Base-by-base conservation (phyloP, 1,140 invertebrate species). In the Yoshiicerus persimilis region DNA sequence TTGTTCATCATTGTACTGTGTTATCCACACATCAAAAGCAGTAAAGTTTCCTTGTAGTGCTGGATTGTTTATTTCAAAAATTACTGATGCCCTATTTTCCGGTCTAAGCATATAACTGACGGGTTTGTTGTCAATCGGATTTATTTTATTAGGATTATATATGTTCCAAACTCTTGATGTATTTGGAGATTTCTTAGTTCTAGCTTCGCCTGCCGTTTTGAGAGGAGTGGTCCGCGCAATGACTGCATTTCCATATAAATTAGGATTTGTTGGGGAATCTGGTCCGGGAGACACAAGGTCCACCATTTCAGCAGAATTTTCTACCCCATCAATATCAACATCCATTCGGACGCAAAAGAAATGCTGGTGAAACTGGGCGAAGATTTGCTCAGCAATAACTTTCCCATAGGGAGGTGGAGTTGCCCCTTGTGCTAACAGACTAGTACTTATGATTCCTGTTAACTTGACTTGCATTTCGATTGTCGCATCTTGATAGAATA, bases 401-500 rank as follows among this genome's bases (percentile, higher is more conserved):
- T 56, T 38, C 10, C 84, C 87, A 39, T n/a, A 47, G 30, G 80
- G 16, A 34, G 66, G 56, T 10, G 62, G 56, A 1, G 30, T 86
- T 1, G 83, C 34, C 30, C 66, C 38, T 30, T 38, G 34, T n/a
- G 87, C 87, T 56, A 88, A n/a, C 16, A 88, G 32, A 23, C 86
- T 10, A 5, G 77, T 75, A 6, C 32, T 77, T 9, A 86, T 0
- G 30, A 86, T 77, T 4, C 87, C 87, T 1, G 87, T 86, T 0
- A 80, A 27, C 25, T 75, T 25, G 3, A 56, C 64, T 30, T 41
- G 9, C 2, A 88, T 86, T 86, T 86, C 36, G n/a, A 88, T 88
- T 13, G 80, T 23, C 0, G 34, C 87, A 25, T 88, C 87, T 75
- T 88, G 87, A 34, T 85, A 88, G 34, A 88, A 88, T 1, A 66